Conservation (phyloP, 2,888 invertebrate species). For the Frankliniella fusca region DNA sequence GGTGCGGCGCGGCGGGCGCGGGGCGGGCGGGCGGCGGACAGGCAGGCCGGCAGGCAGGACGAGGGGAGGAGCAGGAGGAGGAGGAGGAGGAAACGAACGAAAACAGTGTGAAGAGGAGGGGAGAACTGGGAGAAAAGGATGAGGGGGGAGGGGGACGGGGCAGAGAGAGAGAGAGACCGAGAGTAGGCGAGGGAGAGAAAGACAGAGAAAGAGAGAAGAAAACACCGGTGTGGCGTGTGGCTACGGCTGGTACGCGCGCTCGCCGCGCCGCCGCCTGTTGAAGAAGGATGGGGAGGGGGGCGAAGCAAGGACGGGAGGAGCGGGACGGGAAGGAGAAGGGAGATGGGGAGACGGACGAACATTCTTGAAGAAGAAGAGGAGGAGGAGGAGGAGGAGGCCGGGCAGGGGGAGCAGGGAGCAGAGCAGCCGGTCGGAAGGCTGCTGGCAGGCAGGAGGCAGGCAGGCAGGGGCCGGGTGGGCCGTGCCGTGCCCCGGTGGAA, state of each 20-base stretch:
- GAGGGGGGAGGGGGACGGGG: neutral
- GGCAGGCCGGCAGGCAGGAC: neutral
- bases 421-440: neutral
- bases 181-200: neutral
- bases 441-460: neutral
- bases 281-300: slow-evolving; percentile 3
- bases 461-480: neutral
- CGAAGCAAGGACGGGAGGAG: neutral
- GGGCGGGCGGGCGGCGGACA: neutral
- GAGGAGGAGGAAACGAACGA: neutral
- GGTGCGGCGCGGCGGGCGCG: neutral
- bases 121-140: slow-evolving; percentile 3
- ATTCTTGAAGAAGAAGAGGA: slow-evolving; percentile 20
- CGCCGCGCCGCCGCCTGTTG: slow-evolving; percentile 14
- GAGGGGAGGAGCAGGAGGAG: neutral
- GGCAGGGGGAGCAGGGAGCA: neutral
- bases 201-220: neutral
- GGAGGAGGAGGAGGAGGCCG: slow-evolving; percentile 20
- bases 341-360: neutral
- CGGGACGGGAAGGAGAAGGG: neutral
- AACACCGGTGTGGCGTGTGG: slow-evolving; percentile 23
- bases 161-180: neutral
- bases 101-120: slow-evolving; percentile 9
- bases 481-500: no score
- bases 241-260: neutral